Evolutionary conservation across 1,140 invertebrate genomes (phyloP), one percentile per base, ranked within the genome.

Genomic region (Pinna nobilis): DNA sequence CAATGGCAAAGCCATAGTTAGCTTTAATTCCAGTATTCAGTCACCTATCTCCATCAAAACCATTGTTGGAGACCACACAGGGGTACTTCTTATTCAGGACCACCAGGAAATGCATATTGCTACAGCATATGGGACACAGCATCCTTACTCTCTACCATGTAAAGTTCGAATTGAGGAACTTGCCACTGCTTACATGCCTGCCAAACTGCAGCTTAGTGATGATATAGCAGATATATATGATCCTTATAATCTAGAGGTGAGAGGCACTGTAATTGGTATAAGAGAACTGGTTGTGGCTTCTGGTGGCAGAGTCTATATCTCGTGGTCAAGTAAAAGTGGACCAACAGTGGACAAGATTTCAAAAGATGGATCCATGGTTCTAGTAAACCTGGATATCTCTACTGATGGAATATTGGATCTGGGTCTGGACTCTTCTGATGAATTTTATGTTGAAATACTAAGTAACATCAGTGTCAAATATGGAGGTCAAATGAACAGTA

Each of bases 51-150:
- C 41, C 11, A 76, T 80, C 1, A 70, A 72, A 25, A 70, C 75
- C 11, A 53, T 84, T 20, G 70, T 74, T 65, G 82, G 82, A 49
- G 84, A 85, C 50, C 73, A 73, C 30, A 75, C 84, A 33, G 84
- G 84, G 11, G 59, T 65, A 3, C 18, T 84, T 18, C 66, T 51
- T 13, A 47, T 85, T 2, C 61, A 76, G 13, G 25, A 55, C 7
- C 66, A 61, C 20, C 82, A 83, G 51, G 53, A 65, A 7, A 74
- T 77, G 33, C 51, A 67, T 20, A 77, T 85, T 69, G 80, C 82
- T 2, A 81, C 74, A 55, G 49, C 69, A 6, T 84, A 82, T 65
- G 84, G 84, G 30, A 82, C 77, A n/a, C 67, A 77, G 49, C 69
- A 78, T 44, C 50, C 82, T 5, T 85, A 77, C 60, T 77, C 77